Base-by-base conservation (phyloP, 2,113 vertebrate genomes). In the Pluvianellus socialis region DNA sequence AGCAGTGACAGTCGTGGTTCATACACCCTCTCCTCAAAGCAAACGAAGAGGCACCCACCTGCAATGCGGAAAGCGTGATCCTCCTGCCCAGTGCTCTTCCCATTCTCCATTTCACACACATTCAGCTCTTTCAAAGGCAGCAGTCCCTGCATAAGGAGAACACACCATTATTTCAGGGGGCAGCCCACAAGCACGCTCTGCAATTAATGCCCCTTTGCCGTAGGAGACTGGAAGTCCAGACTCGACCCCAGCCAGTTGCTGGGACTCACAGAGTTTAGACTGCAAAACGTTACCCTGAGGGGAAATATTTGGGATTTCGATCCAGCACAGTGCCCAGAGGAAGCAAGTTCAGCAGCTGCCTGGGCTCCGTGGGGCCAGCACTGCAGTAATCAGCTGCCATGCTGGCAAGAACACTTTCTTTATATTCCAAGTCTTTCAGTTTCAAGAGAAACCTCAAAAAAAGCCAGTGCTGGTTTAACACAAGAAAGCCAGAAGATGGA, bases 71-170 rank as follows among this genome's bases (percentile, higher is more conserved):
- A 99, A 30, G 98, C 98, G 2, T 98, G 98, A 4, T 98, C 98
- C 92, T 98, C 96, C 32, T 93, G 98, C 86, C 97, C 97, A 16
- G 90, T 76, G 92, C 97, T 91, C 92, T 98, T 98, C 30, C 77
- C 79, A 3, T 94, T 94, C 24, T 98, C 97, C 3, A 99, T 59
- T 12, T 97, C 98, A 58, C 93, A 98, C 94, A 99, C 97, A 2
- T 90, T 97, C 92, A 99, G 97, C 83, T 99, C 99, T n/a, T 98
- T 98, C 63, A 99, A 82, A 1, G 99, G 99, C 84, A 99, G 97
- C 90, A 99, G 98, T 10, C 98, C 99, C 99, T 99, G 97, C 19
- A 77, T 21, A 35, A 61, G 56, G 15, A 94, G 55, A 72, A 63
- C 59, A 38, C 8, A 5, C 13, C 0, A 0, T 86, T n/a, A 59